Base-by-base conservation (phyloP, 2,113 vertebrate species). In the Paralichthys olivaceus region DNA sequence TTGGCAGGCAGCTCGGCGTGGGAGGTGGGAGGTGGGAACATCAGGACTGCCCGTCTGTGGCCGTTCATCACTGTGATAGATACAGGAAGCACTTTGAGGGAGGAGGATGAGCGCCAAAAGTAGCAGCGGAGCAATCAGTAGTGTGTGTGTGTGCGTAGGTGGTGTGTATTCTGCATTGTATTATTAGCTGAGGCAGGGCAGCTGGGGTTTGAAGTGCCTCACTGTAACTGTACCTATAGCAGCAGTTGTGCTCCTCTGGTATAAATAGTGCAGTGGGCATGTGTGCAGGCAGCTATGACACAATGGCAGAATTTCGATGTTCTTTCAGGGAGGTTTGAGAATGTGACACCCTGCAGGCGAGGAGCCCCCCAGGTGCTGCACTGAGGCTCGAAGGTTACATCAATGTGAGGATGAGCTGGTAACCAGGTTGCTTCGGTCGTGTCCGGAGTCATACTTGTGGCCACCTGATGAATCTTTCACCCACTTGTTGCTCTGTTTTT, bases 141-240 rank as follows among this genome's bases (percentile, higher is more conserved):
- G 59, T 69, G 32, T 57, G 53, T 73, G 63, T 69, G 28, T 71
- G 76, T 61, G 68, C 37, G 22, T 69, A 43, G 55, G 65, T 67
- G 67, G 66, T 58, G 59, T 57, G 19, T 84, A 63, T 72, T 57
- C 62, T 67, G 62, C 59, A 72, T 62, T 71, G 80, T 91, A 90
- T 92, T 89, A 82, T 90, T 89, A 90, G 86, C 84, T 60, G 81
- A 82, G 68, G 72, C 79, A 43, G 79, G 80, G 89, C 91, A 91
- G 91, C 90, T 89, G 88, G 77, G 86, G 83, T 78, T 83, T 85
- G 85, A 91, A 89, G 88, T 75, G 80, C 49, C 72, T 72, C 79
- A 81, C 90, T 91, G 89, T 93, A 90, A 91, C 87, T 90, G 91
- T 90, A 92, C 86, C 92, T 89, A 90, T 84, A 90, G 84, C 67